Evolutionary conservation across 2,797 vertebrate genomes (phyloP), one percentile per base, ranked within the genome.

Genomic region (Manis javanica): DNA sequence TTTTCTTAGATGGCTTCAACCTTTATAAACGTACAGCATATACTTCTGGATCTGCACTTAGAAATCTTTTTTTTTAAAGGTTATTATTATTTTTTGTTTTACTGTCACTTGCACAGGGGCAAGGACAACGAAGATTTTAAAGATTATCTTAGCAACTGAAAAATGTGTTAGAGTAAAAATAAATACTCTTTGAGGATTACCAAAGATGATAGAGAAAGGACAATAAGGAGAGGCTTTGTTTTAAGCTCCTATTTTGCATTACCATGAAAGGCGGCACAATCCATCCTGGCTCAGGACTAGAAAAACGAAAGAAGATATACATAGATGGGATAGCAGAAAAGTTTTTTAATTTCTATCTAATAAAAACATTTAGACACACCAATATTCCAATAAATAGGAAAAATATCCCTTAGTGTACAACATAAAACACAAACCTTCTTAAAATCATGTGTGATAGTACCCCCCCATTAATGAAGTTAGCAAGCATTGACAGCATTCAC

Each of bases 91-190:
- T 46, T 78, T 63, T 75, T 34, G 31, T 68, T 75, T 75, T 63
- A 53, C 23, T 87, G 29, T 19, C 75, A 64, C 31, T 72, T 71
- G 46, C 46, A 61, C 12, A 34, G 79, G 18, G 18, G 39, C 21
- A 85, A n/a, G 86, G 11, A 51, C 26, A 79, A 85, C 39, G 3
- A 53, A 83, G 31, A 46, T 46, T 71, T 75, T 75, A 29, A 63
- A 91, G 66, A 90, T 72, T 72, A 66, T 51, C 31, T 90, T 94
- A 71, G 49, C 12, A 85, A 23, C 7, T 87, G 29, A 81, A 92
- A 78, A 81, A 31, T 34, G 66, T 64, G 11, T 74, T 81, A 77
- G 61, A 61, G n/a, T 61, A 61, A 68, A 55, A 94, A 82, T 31
- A 90, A 74, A 78, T 39, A 42, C 19, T 81, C 87, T 66, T 12